These are phyloP conservation scores for Clytia hemisphaerica DNA, from an alignment of 30 jellyfish, hydroid and myxozoan genomes.

Conservation along the genomic window DNA sequence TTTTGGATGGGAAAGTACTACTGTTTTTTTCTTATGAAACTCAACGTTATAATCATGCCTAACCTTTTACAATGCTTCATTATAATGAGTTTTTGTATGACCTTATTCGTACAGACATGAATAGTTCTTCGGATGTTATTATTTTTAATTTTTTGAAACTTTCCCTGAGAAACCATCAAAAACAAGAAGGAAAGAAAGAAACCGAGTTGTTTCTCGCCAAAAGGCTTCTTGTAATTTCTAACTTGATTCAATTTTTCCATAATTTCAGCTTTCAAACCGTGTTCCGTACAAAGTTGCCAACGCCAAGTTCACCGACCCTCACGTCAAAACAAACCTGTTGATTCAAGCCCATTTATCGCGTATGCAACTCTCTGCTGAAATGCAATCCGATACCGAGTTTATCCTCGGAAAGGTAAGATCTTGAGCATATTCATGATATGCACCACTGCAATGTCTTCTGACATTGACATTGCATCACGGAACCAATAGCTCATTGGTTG, in stretches of 20 bases:
- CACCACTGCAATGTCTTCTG: no score
- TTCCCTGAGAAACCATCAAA: no score
- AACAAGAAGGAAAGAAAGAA: no score
- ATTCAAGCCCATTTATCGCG: constrained; percentile 97
- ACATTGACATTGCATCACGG: no score
- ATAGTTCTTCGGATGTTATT: not conserved
- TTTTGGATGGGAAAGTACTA: not conserved
- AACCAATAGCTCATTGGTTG: no score
- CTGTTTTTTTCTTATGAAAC: not conserved
- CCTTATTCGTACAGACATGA: no score
- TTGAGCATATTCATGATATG: no score
- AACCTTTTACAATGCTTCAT: no score
- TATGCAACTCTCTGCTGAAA: constrained; percentile 90
- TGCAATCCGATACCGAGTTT: constrained; percentile 90
- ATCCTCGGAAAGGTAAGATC: constrained; percentile 82
- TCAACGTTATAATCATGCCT: not conserved
- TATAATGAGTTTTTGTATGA: no score
- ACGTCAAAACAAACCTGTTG: constrained; percentile 86
- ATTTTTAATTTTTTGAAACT: not conserved
- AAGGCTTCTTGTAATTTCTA: not conserved
- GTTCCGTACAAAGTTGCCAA: constrained; percentile 90
- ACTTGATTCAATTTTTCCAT: not conserved
- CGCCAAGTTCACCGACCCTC: constrained; percentile 95
- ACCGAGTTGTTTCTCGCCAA: not conserved
- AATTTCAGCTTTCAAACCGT: constrained; percentile 75